A percentile compares a stretch with the other conserved stretches of the same genome.
phyloP scores from a whole-genome alignment of 2,113 vertebrate genomes.

The Tetrao urogallus region DNA sequence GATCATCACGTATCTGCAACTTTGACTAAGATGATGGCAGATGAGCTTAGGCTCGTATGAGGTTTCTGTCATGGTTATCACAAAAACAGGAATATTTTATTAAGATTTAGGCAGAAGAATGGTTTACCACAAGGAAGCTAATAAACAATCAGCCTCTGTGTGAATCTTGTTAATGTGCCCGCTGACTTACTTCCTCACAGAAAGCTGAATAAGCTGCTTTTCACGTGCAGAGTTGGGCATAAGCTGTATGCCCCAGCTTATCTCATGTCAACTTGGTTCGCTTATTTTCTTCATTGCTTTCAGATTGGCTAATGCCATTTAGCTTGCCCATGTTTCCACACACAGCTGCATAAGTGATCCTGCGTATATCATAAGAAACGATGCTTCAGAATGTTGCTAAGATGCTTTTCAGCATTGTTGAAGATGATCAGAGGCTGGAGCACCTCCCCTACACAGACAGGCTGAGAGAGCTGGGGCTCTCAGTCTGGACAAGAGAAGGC shows the following conservation, averaged over 20 bases:
- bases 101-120: not conserved
- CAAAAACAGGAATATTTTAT: not conserved
- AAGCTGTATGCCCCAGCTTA: not conserved
- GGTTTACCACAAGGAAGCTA: not conserved
- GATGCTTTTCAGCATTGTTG: not conserved
- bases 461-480: no score
- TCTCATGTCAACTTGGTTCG: not conserved
- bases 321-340: not conserved
- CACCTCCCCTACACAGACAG: no score
- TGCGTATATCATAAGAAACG: not conserved
- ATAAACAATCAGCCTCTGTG: not conserved
- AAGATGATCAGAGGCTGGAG: no score
- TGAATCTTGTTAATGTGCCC: not conserved
- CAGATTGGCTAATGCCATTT: not conserved
- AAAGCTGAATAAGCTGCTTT: not conserved
- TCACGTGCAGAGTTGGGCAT: not conserved
- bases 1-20: fast-evolving
- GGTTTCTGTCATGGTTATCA: not conserved
- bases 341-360: not conserved
- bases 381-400: not conserved
- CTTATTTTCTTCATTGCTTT: fast-evolving
- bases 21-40: not conserved
- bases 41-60: not conserved
- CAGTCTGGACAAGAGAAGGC: no score
- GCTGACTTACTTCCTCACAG: not conserved